Conservation (phyloP, 2,113 vertebrate genomes). For the Carassius gibelio region DNA sequence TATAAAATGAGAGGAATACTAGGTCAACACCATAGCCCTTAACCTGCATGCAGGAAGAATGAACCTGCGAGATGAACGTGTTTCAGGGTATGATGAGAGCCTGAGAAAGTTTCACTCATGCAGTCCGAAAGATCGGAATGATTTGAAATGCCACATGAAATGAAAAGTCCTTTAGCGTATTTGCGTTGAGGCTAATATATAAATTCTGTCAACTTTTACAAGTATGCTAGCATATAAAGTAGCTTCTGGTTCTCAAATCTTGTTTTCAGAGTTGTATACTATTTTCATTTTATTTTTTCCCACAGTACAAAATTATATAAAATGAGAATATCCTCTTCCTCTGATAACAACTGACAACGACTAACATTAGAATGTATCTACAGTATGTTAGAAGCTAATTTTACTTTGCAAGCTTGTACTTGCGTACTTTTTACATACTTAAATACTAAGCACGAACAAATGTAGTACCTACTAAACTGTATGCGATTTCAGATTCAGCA, state of each 20-base stretch:
- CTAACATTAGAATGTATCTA: not conserved
- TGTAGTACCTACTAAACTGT: not conserved
- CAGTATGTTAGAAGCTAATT: not conserved
- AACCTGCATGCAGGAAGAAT: constrained; percentile 43
- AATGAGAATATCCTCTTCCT: not conserved
- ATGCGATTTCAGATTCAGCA: not conserved
- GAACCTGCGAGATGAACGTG: constrained; percentile 2
- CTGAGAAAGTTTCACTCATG: not conserved
- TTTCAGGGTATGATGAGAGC: constrained; percentile 1
- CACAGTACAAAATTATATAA: not conserved
- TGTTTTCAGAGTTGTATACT: not conserved
- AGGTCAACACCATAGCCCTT: constrained; percentile 60
- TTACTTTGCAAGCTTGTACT: not conserved
- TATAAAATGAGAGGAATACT: constrained; percentile 59
- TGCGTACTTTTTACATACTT: no score
- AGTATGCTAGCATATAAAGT: not conserved
- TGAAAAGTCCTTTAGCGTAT: not conserved
- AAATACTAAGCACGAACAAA: not conserved
- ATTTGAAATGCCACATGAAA: not conserved
- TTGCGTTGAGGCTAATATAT: not conserved
- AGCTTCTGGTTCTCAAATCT: not conserved
- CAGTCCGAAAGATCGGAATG: not conserved
- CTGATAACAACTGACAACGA: not conserved
- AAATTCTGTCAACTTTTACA: not conserved
- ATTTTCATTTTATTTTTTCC: no score